Percentiles rank a stretch among this genome's conserved stretches.
These are phyloP conservation scores for Grapholita molesta DNA, from an alignment of 1,140 invertebrate genomes.

Conservation along the genomic window DNA sequence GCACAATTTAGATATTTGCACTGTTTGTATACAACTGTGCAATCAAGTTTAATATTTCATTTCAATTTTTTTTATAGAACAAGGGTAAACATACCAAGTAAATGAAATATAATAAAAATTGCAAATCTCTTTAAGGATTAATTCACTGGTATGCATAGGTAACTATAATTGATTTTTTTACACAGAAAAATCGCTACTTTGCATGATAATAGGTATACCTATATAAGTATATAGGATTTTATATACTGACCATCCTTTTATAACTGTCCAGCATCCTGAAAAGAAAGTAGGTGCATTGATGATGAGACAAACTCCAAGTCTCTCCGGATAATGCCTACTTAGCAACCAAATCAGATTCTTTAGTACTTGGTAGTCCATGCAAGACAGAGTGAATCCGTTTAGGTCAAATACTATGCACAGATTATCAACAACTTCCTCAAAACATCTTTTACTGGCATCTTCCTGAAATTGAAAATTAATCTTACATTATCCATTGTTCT, in stretches of 20 bases:
- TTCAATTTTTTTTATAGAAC: no score
- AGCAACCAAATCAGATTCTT: conserved; percentile 88
- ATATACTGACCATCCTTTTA: conserved; percentile 82
- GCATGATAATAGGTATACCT: not conserved
- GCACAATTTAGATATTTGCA: no score
- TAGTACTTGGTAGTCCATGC: conserved; percentile 88
- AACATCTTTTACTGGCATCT: conserved; percentile 86
- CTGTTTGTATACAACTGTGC: no score
- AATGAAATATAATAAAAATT: no score
- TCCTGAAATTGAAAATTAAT: conserved; percentile 80
- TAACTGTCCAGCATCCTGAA: conserved; percentile 85
- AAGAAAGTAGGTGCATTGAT: conserved; percentile 85
- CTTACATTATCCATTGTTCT: no score
- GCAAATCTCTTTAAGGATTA: no score
- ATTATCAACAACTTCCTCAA: conserved; percentile 88
- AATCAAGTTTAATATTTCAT: no score
- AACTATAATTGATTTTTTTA: no score
- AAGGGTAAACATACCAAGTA: no score
- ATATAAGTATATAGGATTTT: conserved; percentile 1
- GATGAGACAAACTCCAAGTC: conserved; percentile 85
- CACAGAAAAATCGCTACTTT: no score
- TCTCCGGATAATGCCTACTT: conserved; percentile 86
- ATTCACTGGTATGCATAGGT: no score
- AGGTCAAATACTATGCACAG: conserved; percentile 88
- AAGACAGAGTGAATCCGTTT: conserved; percentile 83